Percentiles rank a stretch among this genome's conserved stretches.
These are phyloP conservation scores for Polypterus bichir DNA, from an alignment of 2,113 vertebrate genomes.

Conservation along the genomic window DNA sequence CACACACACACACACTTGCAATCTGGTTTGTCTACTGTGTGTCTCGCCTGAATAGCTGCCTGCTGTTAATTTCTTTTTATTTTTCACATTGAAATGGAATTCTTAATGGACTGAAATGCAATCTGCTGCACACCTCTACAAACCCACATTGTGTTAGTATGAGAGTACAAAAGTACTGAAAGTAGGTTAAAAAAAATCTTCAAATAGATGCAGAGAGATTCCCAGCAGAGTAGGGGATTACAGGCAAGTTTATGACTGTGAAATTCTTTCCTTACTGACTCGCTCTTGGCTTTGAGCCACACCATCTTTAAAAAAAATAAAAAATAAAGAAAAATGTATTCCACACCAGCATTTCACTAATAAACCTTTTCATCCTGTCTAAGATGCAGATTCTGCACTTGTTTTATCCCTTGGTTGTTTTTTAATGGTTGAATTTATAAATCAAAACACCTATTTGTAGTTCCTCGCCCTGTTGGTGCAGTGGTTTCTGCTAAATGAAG, in stretches of 20 bases:
- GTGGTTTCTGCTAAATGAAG: background rate
- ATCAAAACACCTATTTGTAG: slow-evolving; percentile 13
- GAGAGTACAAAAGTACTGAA: slow-evolving; percentile 1
- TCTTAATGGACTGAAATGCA: too few relatives aligned
- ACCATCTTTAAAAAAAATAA: slow-evolving; percentile 17
- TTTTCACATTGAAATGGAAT: too few relatives aligned
- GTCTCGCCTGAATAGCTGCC: too few relatives aligned
- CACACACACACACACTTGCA: too few relatives aligned
- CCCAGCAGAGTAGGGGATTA: slow-evolving; percentile 30
- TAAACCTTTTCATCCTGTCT: background rate
- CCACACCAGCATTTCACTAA: slow-evolving; percentile 9
- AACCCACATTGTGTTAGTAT: too few relatives aligned
- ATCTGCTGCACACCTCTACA: too few relatives aligned
- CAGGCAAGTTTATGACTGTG: slow-evolving; percentile 31
- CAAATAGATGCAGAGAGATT: slow-evolving; percentile 39
- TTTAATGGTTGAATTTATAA: slow-evolving; percentile 11
- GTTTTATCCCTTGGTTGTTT: slow-evolving; percentile 9
- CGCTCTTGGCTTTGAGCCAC: slow-evolving; percentile 26
- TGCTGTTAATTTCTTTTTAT: too few relatives aligned
- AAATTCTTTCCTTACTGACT: slow-evolving; percentile 27
- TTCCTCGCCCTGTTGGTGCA: slow-evolving; percentile 8
- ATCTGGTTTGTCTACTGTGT: too few relatives aligned
- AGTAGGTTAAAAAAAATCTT: slow-evolving; percentile 44
- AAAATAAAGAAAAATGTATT: slow-evolving; percentile 11
- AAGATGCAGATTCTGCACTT: background rate